Evolutionary conservation across 2,797 vertebrate genomes (phyloP).

Genomic region (Bradypodion pumilum): DNA sequence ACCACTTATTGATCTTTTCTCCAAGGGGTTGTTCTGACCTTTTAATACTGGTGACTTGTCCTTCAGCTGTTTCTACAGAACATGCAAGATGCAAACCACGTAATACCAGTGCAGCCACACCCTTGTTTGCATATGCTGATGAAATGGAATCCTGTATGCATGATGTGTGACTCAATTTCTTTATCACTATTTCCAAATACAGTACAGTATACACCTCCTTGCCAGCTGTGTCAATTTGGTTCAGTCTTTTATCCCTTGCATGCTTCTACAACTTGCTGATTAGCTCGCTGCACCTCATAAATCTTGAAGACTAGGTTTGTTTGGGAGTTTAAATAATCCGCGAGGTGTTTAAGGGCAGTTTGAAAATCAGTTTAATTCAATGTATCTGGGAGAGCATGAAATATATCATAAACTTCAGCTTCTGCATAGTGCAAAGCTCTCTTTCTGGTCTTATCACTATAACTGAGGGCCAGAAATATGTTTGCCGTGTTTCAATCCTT

Average conservation of each 20-base stretch:
- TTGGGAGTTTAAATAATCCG: background rate
- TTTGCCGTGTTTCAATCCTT: background rate
- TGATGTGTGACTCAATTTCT: background rate
- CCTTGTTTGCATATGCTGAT: background rate
- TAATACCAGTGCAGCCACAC: background rate
- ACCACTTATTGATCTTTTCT: background rate
- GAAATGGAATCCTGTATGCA: background rate
- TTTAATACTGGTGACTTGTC: background rate
- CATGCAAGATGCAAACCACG: background rate
- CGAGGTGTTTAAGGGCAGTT: background rate
- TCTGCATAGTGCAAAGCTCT: background rate
- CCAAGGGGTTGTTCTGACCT: background rate
- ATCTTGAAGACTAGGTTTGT: background rate
- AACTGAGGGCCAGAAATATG: background rate
- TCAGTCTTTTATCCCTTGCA: background rate
- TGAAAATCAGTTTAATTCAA: background rate
- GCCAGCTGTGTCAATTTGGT: background rate
- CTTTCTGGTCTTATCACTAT: background rate
- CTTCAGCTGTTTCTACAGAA: background rate
- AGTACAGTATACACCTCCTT: background rate
- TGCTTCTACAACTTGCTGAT: background rate
- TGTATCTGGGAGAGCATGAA: background rate
- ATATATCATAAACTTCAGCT: background rate
- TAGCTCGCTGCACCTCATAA: background rate
- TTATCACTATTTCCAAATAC: background rate